Base-by-base conservation (phyloP, 2,113 vertebrate genomes). In the Xiphorhynchus elegans region DNA sequence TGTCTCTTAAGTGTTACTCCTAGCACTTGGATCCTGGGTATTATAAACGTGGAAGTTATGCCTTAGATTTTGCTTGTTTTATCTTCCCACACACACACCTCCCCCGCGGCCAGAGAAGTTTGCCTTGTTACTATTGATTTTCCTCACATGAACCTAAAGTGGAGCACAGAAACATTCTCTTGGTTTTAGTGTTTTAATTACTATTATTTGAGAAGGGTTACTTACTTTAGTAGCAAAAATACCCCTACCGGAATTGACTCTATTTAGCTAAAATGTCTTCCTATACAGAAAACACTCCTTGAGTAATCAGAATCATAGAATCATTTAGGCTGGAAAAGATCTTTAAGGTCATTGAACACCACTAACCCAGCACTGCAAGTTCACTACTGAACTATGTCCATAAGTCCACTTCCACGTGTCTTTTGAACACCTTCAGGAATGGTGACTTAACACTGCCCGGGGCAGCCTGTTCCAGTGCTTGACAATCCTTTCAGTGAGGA, bases 91-190 rank as follows among this genome's bases (percentile, higher is more conserved):
- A 3, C 17, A 20, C 13, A 40, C 12, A 2, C 3, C 47, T 11
- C 18, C 11, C 6, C 8, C 13, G 8, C 18, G 6, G 2, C 7
- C 5, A 7, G 2, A 0, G 37, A n/a, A 26, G 19, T 76, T 73
- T 87, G 19, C 16, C 4, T 4, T 70, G 8, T 42, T 68, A 28
- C 23, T 66, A 21, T 33, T 87, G 44, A 55, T 59, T 90, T 6
- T 49, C 37, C 73, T 96, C 33, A 31, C 11, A 20, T 53, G 40
- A 62, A 94, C 28, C 7, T 6, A 23, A 76, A 58, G 14, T 39
- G 13, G 15, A 85, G 11, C 21, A 53, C 19, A 21, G 60, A 56
- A 73, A 33, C 11, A 15, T 77, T 84, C 24, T 69, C 10, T 46
- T 70, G 17, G 6, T 24, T 87, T 73, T 53, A 70, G 14, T 39